Conservation (phyloP, 2,797 vertebrate genomes). For the Pachyuromys duprasi region DNA sequence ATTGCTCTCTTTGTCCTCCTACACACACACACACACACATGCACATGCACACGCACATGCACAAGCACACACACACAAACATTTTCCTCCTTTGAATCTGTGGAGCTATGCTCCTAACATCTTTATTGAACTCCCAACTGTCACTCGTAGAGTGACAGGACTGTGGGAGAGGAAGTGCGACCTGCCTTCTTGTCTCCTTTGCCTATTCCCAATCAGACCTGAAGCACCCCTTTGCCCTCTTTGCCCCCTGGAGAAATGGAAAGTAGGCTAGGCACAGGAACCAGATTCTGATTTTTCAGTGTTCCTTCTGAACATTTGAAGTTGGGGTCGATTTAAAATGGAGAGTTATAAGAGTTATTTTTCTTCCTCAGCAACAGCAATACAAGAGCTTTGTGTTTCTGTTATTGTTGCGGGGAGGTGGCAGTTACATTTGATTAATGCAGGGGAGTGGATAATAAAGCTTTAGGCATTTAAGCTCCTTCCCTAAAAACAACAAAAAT, state of each 20-base stretch:
- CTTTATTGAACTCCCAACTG: neutral
- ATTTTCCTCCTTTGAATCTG: neutral
- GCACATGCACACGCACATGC: neutral
- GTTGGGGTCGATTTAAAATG: neutral
- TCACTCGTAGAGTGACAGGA: neutral
- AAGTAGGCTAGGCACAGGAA: neutral
- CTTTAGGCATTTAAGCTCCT: slow-evolving; percentile 59
- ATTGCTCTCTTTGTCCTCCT: no score
- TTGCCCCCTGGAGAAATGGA: neutral
- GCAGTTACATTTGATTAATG: slow-evolving; percentile 44
- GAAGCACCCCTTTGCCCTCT: neutral
- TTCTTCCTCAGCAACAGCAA: neutral
- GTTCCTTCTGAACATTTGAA: neutral
- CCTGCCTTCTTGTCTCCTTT: neutral
- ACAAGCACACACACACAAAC: neutral
- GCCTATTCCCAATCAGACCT: neutral
- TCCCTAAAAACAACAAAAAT: slow-evolving; percentile 61
- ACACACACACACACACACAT: no score
- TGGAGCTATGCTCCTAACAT: neutral
- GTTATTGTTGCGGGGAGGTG: neutral
- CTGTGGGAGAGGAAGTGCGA: neutral
- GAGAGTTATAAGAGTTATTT: neutral
- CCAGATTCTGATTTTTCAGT: neutral
- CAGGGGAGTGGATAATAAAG: neutral
- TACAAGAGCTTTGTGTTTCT: neutral